Evolutionary conservation across 2,888 invertebrate genomes (phyloP).

Genomic region (Nephrotoma guestfalica): DNA sequence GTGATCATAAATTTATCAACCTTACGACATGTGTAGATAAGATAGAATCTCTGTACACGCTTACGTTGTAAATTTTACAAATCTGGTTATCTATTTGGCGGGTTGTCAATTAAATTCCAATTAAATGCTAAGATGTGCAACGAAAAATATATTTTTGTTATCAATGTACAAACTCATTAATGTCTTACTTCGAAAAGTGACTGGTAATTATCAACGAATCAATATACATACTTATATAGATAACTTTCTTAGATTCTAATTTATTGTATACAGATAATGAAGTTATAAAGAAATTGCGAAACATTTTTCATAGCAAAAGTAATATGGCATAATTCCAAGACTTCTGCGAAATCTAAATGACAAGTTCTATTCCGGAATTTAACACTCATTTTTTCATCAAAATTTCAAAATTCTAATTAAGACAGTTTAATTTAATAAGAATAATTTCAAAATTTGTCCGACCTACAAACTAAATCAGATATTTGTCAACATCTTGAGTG

Average conservation of each 20-base stretch:
- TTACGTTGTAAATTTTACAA: neutral
- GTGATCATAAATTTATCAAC: neutral
- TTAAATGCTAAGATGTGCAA: neutral
- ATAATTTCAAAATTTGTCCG: too few relatives aligned
- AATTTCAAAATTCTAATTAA: neutral
- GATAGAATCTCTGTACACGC: neutral
- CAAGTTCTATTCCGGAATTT: neutral
- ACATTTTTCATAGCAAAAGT: neutral
- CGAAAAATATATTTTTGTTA: neutral
- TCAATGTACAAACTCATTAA: neutral
- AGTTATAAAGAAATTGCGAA: neutral
- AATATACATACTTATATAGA: neutral
- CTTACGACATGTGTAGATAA: neutral
- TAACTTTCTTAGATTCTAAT: neutral
- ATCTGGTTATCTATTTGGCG: neutral
- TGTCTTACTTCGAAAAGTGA: neutral
- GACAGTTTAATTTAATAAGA: too few relatives aligned
- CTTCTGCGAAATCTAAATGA: neutral
- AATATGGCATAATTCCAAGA: neutral
- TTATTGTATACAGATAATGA: neutral
- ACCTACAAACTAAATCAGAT: too few relatives aligned
- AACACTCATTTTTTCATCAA: neutral
- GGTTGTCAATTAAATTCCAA: neutral
- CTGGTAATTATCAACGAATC: neutral
- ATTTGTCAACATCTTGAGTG: too few relatives aligned